phyloP scores from a whole-genome alignment of 2,888 invertebrate species.

The Apotomis turbidana region DNA sequence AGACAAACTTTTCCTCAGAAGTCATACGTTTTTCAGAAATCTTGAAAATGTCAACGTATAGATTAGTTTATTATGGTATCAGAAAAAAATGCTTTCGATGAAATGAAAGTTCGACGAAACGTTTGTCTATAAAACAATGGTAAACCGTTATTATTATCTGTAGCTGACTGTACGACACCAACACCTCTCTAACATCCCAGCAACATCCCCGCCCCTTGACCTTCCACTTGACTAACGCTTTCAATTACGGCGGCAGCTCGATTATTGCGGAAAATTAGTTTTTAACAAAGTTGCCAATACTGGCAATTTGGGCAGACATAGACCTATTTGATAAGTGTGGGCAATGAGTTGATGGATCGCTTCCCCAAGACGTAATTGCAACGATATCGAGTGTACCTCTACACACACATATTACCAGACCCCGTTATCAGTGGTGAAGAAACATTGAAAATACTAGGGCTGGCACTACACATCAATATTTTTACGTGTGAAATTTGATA shows the following conservation, averaged over 20 bases:
- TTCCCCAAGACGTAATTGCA: constrained; percentile 50
- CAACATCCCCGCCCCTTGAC: constrained; percentile 11
- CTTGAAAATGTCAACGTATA: no score
- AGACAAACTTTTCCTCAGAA: no score
- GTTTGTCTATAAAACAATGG: no score
- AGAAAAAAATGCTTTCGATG: no score
- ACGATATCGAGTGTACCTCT: constrained; percentile 22
- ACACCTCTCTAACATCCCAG: background rate
- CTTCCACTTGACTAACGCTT: constrained; percentile 34
- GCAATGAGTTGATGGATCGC: constrained; percentile 59
- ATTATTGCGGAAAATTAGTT: constrained; percentile 62
- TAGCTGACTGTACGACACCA: background rate
- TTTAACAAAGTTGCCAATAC: constrained; percentile 59
- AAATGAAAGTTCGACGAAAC: no score
- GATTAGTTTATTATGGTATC: no score
- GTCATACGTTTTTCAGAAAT: no score
- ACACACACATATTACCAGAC: background rate
- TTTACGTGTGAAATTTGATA: no score
- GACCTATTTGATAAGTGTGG: constrained; percentile 47
- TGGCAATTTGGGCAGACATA: constrained; percentile 59
- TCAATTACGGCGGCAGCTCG: constrained; percentile 46
- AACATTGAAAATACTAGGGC: no score
- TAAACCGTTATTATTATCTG: no score
- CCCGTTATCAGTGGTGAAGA: no score
- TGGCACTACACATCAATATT: no score